phyloP scores from a whole-genome alignment of 2,797 vertebrate genomes.

The Simalia tracyae region DNA sequence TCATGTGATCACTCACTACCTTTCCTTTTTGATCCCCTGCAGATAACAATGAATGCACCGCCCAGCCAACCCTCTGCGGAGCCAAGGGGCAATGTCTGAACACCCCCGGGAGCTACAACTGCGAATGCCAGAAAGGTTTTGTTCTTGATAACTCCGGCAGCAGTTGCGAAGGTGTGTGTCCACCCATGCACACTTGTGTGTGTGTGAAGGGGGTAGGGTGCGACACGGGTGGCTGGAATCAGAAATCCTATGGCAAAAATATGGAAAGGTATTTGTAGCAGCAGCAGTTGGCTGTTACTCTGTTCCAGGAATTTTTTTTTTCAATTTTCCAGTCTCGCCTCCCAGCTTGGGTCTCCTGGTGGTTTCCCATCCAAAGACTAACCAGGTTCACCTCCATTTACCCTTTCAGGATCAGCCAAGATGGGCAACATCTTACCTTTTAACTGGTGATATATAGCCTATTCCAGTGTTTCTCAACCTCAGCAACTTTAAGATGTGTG shows the following conservation, averaged over 20 bases:
- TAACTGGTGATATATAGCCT: no score
- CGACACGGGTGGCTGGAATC: background rate
- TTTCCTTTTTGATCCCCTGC: conserved; percentile 2
- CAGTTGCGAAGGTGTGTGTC: conserved; percentile 85
- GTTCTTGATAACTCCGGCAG: conserved; percentile 81
- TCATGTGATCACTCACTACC: rapidly evolving
- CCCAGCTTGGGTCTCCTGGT: no score
- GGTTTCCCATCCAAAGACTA: no score
- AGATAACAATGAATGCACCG: conserved; percentile 83
- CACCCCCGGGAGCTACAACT: conserved; percentile 82
- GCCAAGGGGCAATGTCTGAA: conserved; percentile 78
- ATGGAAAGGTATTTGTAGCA: background rate
- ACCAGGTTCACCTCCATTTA: no score
- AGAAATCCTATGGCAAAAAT: background rate
- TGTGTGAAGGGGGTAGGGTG: background rate
- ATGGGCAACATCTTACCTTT: no score
- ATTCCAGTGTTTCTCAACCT: no score
- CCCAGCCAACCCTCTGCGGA: conserved; percentile 76
- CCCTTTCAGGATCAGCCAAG: no score
- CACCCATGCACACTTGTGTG: rapidly evolving
- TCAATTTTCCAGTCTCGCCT: no score
- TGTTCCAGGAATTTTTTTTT: no score
- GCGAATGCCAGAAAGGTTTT: conserved; percentile 91
- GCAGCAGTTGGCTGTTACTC: no score
- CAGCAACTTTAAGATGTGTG: no score